Base-by-base conservation (phyloP, 64 coral and sea anemone genomes). In the Montipora capricornis region DNA sequence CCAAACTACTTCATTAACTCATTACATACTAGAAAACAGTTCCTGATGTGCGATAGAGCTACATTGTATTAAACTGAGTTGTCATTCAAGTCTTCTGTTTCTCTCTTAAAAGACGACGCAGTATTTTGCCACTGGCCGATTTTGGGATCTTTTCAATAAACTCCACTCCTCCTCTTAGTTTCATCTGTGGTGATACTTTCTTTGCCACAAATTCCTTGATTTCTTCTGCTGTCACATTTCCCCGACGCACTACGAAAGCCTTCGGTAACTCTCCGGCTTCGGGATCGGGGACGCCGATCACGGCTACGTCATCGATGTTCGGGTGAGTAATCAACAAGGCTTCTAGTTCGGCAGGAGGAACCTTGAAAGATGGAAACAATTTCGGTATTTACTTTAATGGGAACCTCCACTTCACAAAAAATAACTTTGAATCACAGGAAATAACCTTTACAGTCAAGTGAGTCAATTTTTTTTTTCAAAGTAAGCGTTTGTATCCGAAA, bases 241-340 rank as follows among this genome's bases (percentile, higher is more conserved):
- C 89, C 19, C 75, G 84, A 22, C 84, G 85, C 10, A 92, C 94
- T 20, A 92, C 94, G 53, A 92, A 82, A 49, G 94, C 94, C 59
- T 88, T 95, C 82, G 94, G 94, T 37, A 95, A 11, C 85, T 95
- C 94, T 12, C 94, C 94, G 37, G 68, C 77, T 22, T 74, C 55
- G 16, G 51, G 79, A 92, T 95, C 90, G 17, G 94, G 94, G 10
- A 95, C 74, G 9, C 94, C 94, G 78, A 92, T 95, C 8, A 95
- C 90, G 11, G 94, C 94, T 46, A 81, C 94, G 19, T 95, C 94
- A 10, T 77, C 15, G 8, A 95, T 88, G 47, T 80, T 85, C 19
- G 83, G 75, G 47, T 95, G 64, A 22, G 89, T 53, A 44, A 95
- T 50, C 15, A 95, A 73, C 16, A 95, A n/a, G 7, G 94, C 89